Evolutionary conservation across 2,888 invertebrate genomes (phyloP).

Genomic region (Quadroppia sp.): DNA sequence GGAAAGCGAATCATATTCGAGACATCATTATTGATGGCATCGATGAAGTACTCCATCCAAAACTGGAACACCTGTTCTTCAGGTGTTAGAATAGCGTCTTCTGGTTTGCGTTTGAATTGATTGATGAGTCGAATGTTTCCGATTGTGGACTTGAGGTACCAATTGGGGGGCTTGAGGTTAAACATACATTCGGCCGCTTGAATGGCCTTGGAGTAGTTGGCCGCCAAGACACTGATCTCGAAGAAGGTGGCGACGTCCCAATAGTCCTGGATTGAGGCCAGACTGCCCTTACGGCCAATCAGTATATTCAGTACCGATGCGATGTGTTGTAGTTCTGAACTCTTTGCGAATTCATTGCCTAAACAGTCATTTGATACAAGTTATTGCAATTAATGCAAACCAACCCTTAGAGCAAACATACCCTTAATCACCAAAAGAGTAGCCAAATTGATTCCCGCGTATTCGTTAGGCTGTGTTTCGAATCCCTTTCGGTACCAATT

Average conservation of each 20-base stretch:
- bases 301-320: constrained; percentile 94
- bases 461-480: constrained; percentile 96
- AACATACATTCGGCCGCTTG: constrained; percentile 71
- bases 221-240: constrained; percentile 93
- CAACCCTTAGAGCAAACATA: no score
- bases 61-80: constrained; percentile 82
- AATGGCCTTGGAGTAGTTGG: constrained; percentile 93
- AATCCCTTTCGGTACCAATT: constrained; percentile 97
- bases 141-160: constrained; percentile 82
- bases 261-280: constrained; percentile 87
- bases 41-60: constrained; percentile 98
- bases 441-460: constrained; percentile 97
- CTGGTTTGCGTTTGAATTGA: constrained; percentile 75
- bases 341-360: constrained; percentile 89
- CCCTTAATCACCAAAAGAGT: constrained; percentile 93
- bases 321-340: constrained; percentile 82
- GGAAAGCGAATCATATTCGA: constrained; percentile 83
- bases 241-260: constrained; percentile 99
- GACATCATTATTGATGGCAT: constrained; percentile 75
- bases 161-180: constrained; percentile 57
- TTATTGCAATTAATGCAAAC: no score
- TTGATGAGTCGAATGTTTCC: constrained; percentile 90
- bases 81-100: constrained; percentile 65
- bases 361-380: no score
- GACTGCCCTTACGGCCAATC: constrained; percentile 94